Conservation (phyloP, 2,888 invertebrate genomes). For the Aricia artaxerxes region DNA sequence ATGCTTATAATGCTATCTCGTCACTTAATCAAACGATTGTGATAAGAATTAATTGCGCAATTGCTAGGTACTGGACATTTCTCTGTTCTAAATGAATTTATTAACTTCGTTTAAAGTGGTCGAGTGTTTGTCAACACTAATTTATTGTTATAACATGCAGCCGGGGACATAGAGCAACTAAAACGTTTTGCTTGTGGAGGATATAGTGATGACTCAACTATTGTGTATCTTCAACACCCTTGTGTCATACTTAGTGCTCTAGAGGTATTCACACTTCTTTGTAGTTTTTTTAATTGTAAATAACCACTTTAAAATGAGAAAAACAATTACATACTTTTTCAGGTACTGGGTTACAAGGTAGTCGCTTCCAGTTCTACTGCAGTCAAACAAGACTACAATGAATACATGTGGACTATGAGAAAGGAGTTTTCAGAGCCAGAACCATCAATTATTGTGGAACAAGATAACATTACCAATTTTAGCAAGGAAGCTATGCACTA, state of each 20-base stretch:
- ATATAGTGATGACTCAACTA: constrained; percentile 91
- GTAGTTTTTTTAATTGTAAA: neutral
- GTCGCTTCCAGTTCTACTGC: constrained; percentile 92
- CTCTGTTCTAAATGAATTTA: constrained; percentile 24
- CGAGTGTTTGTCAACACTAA: constrained; percentile 23
- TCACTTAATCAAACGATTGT: neutral
- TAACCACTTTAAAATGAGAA: neutral
- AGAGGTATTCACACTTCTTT: constrained; percentile 75
- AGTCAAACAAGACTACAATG: constrained; percentile 93
- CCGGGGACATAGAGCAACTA: constrained; percentile 90
- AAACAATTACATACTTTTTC: constrained; percentile 43
- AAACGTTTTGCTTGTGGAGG: constrained; percentile 91
- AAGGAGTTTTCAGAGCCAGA: constrained; percentile 92
- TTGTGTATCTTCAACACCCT: constrained; percentile 92
- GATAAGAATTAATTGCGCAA: constrained; percentile 28
- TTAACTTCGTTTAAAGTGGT: constrained; percentile 14
- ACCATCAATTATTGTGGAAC: constrained; percentile 83
- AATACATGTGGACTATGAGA: constrained; percentile 97
- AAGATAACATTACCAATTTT: constrained; percentile 82
- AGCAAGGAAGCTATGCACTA: constrained; percentile 81
- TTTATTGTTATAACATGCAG: constrained; percentile 58
- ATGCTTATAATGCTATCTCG: neutral
- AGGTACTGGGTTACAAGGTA: constrained; percentile 92
- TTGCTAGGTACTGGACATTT: constrained; percentile 16
- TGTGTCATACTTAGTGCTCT: constrained; percentile 92